phyloP scores from a whole-genome alignment of 1,140 invertebrate species.

The Temnothorax curvispinosus region DNA sequence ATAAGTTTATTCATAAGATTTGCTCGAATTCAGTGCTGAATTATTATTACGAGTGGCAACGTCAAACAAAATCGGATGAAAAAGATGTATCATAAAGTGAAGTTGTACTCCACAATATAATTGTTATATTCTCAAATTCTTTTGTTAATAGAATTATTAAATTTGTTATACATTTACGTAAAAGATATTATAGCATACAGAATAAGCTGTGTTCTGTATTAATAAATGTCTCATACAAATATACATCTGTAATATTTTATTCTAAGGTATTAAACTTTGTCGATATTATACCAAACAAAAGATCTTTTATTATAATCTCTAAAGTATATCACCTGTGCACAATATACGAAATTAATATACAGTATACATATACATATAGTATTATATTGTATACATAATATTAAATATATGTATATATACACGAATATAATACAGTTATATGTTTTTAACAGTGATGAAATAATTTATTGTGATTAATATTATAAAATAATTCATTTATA shows the following conservation, averaged over 20 bases:
- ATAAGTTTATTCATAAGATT: conserved; percentile 28
- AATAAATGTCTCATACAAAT: conserved; percentile 55
- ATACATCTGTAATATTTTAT: conserved; percentile 42
- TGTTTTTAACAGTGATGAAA: too few relatives aligned
- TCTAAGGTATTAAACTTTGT: conserved; percentile 49
- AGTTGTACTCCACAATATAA: conserved; percentile 30
- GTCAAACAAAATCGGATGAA: not conserved
- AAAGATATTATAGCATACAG: conserved; percentile 21
- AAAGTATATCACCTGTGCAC: not conserved
- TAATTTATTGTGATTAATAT: too few relatives aligned
- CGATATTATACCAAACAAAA: not conserved
- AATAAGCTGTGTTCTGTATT: conserved; percentile 43
- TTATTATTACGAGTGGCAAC: not conserved
- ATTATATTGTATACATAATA: too few relatives aligned
- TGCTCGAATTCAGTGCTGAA: not conserved
- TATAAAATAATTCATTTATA: too few relatives aligned
- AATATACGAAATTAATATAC: not conserved
- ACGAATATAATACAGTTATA: too few relatives aligned
- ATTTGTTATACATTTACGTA: conserved; percentile 44
- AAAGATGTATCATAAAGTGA: conserved; percentile 21
- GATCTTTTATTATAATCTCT: not conserved
- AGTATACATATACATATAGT: too few relatives aligned
- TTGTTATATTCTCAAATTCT: conserved; percentile 33
- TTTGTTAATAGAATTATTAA: conserved; percentile 45
- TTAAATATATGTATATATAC: too few relatives aligned